Percentiles rank a stretch among this genome's conserved stretches.
Evolutionary conservation across 2,888 invertebrate genomes (phyloP).

Genomic region (Leptopterna dolabrata): DNA sequence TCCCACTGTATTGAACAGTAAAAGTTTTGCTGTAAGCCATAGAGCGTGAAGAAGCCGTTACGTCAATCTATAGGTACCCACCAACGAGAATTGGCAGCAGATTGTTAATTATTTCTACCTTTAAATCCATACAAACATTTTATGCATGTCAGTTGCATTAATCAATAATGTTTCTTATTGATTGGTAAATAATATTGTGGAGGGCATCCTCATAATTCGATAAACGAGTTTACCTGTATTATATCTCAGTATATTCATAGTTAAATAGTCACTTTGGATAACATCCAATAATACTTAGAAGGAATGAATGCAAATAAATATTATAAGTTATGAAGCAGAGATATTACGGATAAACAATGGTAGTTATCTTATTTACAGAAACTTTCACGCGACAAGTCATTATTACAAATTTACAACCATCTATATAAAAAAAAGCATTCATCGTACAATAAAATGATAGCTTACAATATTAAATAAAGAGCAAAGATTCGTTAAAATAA

Average conservation of each 20-base stretch:
- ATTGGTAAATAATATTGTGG: too few relatives aligned
- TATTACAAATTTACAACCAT: constrained; percentile 19
- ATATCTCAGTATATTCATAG: neutral
- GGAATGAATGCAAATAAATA: constrained; percentile 33
- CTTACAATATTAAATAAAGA: neutral
- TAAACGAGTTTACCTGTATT: neutral
- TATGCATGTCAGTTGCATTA: too few relatives aligned
- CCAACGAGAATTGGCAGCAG: too few relatives aligned
- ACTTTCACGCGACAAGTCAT: neutral
- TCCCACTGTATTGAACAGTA: too few relatives aligned
- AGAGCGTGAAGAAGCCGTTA: too few relatives aligned
- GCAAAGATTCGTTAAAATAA: neutral
- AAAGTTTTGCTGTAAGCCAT: too few relatives aligned
- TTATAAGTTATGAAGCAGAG: constrained; percentile 26
- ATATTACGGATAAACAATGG: neutral
- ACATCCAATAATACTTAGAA: neutral
- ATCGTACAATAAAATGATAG: neutral
- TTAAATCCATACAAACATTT: too few relatives aligned
- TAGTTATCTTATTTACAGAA: constrained; percentile 22
- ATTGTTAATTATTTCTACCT: too few relatives aligned
- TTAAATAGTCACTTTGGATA: neutral
- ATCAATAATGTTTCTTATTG: too few relatives aligned
- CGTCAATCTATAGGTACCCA: too few relatives aligned
- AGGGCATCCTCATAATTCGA: neutral
- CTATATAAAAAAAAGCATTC: neutral